These are phyloP conservation scores for Vanessa atalanta DNA, from an alignment of 1,140 invertebrate genomes.

Conservation along the genomic window DNA sequence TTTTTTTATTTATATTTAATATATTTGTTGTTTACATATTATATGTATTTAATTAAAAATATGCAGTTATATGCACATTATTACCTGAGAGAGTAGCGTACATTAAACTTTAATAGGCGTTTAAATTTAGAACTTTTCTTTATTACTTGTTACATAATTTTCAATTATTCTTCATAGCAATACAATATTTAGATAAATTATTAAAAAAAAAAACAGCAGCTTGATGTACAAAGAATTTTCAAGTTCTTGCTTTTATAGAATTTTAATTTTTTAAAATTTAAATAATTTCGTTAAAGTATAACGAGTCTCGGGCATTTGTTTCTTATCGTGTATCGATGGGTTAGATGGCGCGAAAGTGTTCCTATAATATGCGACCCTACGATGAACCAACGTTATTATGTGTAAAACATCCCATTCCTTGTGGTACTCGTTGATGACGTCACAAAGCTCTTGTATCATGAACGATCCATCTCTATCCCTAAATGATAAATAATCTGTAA, in stretches of 20 bases:
- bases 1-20: too few species aligned
- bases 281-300: constrained; percentile 61
- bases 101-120: too few species aligned
- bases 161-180: too few species aligned
- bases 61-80: too few species aligned
- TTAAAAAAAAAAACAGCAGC: too few species aligned
- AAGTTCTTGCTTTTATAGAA: neutral
- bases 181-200: neutral
- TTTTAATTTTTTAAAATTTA: constrained; percentile 40
- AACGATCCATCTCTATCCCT: constrained; percentile 54
- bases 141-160: too few species aligned
- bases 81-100: too few species aligned
- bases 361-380: constrained; percentile 48
- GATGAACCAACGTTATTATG: constrained; percentile 53
- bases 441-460: constrained; percentile 62
- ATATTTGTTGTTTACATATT: too few species aligned
- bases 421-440: constrained; percentile 45
- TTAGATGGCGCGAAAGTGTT: constrained; percentile 46
- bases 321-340: constrained; percentile 48
- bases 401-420: constrained; percentile 51
- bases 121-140: too few species aligned
- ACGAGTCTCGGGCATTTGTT: constrained; percentile 64
- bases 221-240: neutral
- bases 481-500: constrained; percentile 56
- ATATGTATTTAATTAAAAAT: too few species aligned